These are phyloP conservation scores for Meloidogyne floridensis DNA, from an alignment of 1,140 invertebrate genomes.

Conservation along the genomic window DNA sequence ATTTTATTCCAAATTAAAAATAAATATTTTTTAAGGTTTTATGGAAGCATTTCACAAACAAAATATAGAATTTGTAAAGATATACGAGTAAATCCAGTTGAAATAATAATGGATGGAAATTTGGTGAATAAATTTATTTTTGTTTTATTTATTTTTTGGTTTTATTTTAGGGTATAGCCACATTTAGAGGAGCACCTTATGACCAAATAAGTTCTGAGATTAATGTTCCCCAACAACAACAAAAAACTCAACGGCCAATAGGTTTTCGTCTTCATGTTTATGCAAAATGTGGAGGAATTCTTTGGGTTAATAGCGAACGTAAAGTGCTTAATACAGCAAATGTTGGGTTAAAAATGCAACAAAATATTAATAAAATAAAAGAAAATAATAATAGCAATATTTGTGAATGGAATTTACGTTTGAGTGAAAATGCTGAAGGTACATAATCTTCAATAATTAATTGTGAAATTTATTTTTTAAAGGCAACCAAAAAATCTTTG, in stretches of 20 bases:
- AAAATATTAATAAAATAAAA: background rate
- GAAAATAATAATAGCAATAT: background rate
- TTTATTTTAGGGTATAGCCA: constrained; percentile 44
- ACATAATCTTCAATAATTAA: background rate
- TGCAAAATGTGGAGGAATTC: constrained; percentile 54
- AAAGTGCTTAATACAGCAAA: constrained; percentile 35
- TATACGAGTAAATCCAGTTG: constrained; percentile 12
- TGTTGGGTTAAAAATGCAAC: background rate
- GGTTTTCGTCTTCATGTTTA: constrained; percentile 51
- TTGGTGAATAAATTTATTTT: background rate
- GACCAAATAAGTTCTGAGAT: constrained; percentile 46
- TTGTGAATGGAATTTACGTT: constrained; percentile 1
- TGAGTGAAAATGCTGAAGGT: constrained; percentile 8
- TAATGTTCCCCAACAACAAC: background rate
- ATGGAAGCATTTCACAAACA: constrained; percentile 2
- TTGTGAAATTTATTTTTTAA: no score
- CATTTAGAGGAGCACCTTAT: constrained; percentile 57
- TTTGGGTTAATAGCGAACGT: constrained; percentile 45
- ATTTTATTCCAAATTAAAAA: background rate
- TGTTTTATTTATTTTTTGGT: background rate
- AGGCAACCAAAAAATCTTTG: constrained; percentile 22
- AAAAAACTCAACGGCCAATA: constrained; percentile 29
- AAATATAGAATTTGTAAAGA: constrained; percentile 20
- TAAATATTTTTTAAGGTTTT: background rate
- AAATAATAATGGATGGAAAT: constrained; percentile 27